Conservation (phyloP, 1,140 invertebrate species). For the Drosophila parabipectinata region DNA sequence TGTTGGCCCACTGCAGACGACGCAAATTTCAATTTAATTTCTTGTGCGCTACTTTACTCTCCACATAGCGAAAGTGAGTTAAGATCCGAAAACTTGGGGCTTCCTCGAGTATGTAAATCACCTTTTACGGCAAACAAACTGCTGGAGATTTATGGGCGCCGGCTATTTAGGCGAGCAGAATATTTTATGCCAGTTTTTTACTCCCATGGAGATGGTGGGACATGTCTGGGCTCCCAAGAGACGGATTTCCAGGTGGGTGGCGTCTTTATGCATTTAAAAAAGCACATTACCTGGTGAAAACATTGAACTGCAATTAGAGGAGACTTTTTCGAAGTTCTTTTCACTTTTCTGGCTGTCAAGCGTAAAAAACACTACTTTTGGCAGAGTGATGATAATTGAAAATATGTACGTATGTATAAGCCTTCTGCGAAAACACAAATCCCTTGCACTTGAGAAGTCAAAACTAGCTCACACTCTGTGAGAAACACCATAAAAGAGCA, state of each 20-base stretch:
- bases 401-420: neutral
- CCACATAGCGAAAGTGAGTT: slow-evolving; percentile 35
- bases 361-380: neutral
- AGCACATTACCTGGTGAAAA: slow-evolving; percentile 13
- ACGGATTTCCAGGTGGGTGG: slow-evolving; percentile 31
- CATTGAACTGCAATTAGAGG: slow-evolving; percentile 40
- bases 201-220: slow-evolving; percentile 5
- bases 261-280: neutral
- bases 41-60: slow-evolving; percentile 18
- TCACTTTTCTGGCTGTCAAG: neutral
- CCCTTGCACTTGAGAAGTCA: slow-evolving; percentile 46
- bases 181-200: slow-evolving; percentile 19
- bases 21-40: slow-evolving; percentile 46
- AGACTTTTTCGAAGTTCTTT: neutral
- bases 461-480: neutral
- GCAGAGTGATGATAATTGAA: neutral
- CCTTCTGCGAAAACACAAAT: slow-evolving; percentile 7
- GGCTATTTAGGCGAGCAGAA: slow-evolving; percentile 49
- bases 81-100: slow-evolving; percentile 24
- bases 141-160: slow-evolving; percentile 40
- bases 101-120: slow-evolving; percentile 50
- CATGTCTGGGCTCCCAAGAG: slow-evolving; percentile 43
- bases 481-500: slow-evolving; percentile 31
- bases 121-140: slow-evolving; percentile 35
- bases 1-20: slow-evolving; percentile 38